Evolutionary conservation across 2,113 vertebrate species (phyloP), one percentile per base, ranked within the genome.

Genomic region (Phalacrocorax brasilianus): DNA sequence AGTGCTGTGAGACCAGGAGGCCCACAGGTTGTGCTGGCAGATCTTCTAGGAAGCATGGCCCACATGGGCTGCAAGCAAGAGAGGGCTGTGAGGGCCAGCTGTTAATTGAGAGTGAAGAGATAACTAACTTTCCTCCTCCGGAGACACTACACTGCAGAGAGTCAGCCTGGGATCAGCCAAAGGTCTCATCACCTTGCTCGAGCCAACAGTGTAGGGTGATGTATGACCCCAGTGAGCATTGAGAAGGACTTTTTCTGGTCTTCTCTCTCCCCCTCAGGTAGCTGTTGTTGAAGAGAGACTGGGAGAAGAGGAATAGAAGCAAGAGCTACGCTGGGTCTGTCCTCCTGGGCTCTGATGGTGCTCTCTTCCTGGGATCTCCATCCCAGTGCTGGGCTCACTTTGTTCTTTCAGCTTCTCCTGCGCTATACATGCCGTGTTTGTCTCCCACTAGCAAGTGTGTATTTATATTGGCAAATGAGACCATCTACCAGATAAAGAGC

Each of bases 401-500:
- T 45, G 11, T 27, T 59, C 56, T 71, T 52, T 56, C 49, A 53
- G 33, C 19, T 52, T 80, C 72, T 86, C 55, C 47, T 61, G 52
- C 0, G 0, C 76, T 86, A n/a, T 13, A 52, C 1, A 1, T 15
- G 62, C 23, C 2, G 2, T 22, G 45, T 73, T 92, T 50, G 17
- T 74, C 56, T 78, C n/a, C 35, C 52, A 66, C n/a, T 63, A 35
- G 18, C 59, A 68, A 85, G 38, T 15, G 21, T 33, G 27, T 65
- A 59, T 96, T 92, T 88, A 49, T 65, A 38, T 28, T 58, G 73
- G 68, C 73, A 92, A 86, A 92, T 45, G 56, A 96, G 56, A 56
- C 68, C 35, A 84, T 56, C 73, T 68, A 55, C 30, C 27, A 83
- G 68, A 78, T 16, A 93, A 93, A 93, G 59, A 45, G n/a, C 75